A percentile compares a stretch with the other conserved stretches of the same genome.
These are phyloP conservation scores for Melanerpes aurifrons DNA, from an alignment of 2,113 vertebrate species.

Conservation along the genomic window DNA sequence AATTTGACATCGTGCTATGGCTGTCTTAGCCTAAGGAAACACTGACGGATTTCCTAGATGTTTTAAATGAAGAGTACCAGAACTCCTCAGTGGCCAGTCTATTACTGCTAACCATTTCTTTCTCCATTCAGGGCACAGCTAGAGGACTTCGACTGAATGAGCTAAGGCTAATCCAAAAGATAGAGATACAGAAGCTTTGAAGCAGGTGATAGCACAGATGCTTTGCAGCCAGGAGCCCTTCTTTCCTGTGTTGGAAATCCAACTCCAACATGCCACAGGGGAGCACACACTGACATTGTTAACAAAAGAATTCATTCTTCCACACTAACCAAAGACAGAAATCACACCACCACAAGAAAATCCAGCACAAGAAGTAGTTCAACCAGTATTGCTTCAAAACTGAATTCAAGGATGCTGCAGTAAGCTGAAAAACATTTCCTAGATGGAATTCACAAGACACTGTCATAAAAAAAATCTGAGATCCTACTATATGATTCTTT, in stretches of 20 bases:
- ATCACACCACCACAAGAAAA: neutral
- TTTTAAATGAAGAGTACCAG: neutral
- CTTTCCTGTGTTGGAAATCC: neutral
- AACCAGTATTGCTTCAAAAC: neutral
- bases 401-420: neutral
- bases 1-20: neutral
- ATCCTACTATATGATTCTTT: neutral
- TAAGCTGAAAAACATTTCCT: slow-evolving; percentile 1
- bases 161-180: slow-evolving; percentile 14
- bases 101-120: neutral
- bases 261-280: neutral
- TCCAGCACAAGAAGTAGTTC: neutral
- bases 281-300: neutral
- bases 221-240: neutral
- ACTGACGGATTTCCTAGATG: neutral
- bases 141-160: neutral
- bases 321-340: neutral
- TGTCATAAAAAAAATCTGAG: neutral
- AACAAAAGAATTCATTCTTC: neutral
- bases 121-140: neutral
- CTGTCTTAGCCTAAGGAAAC: neutral
- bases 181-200: slow-evolving; percentile 9
- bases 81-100: neutral
- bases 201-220: neutral
- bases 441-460: neutral